Conservation (phyloP, 2,888 invertebrate species). For the Abrostola triplasia region DNA sequence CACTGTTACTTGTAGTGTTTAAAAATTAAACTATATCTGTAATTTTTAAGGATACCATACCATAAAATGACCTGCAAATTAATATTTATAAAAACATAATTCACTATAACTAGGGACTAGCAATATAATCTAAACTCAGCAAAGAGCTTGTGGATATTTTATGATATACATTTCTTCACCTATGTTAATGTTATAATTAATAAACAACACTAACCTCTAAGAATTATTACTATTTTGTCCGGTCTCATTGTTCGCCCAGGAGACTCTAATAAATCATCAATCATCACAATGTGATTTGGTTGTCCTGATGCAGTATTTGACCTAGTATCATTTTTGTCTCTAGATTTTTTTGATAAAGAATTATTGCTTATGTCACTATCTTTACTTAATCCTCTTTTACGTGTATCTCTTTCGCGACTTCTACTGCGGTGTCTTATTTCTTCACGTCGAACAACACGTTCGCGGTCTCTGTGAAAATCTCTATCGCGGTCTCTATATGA, state of each 20-base stretch:
- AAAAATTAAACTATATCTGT: no score
- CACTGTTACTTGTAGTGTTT: no score
- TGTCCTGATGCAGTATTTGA: conserved; percentile 50
- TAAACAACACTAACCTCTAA: conserved; percentile 89
- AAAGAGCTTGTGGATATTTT: neutral
- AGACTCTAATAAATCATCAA: conserved; percentile 94
- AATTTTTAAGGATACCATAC: no score
- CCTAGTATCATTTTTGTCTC: conserved; percentile 54
- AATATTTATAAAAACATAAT: no score
- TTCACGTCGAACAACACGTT: conserved; percentile 52
- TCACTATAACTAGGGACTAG: no score
- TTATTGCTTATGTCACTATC: conserved; percentile 68
- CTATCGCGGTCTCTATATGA: conserved; percentile 59
- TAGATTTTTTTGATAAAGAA: conserved; percentile 65
- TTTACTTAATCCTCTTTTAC: conserved; percentile 75
- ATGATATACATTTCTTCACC: no score
- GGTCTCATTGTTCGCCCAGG: conserved; percentile 95
- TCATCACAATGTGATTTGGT: conserved; percentile 86
- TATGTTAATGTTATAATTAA: neutral
- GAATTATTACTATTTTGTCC: conserved; percentile 94
- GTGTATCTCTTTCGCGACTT: conserved; percentile 74
- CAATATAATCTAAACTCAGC: no score
- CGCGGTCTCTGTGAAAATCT: conserved; percentile 58
- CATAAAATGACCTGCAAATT: no score
- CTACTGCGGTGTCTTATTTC: conserved; percentile 62